Conservation (phyloP, 2,888 invertebrate species). For the Drosophila mettleri region DNA sequence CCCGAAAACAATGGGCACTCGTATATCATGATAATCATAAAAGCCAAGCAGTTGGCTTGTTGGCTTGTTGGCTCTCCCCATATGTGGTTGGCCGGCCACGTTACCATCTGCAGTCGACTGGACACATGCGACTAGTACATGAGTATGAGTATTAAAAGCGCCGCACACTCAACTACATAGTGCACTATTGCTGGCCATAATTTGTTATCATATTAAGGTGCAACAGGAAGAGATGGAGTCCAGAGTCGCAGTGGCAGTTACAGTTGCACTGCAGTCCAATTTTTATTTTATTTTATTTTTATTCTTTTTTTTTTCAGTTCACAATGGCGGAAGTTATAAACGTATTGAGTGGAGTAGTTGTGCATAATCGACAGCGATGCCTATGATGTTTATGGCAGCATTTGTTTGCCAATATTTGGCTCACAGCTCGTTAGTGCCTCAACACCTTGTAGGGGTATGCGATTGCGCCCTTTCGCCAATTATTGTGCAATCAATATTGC, state of each 20-base stretch:
- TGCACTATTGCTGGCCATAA: conserved; percentile 67
- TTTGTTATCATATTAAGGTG: conserved; percentile 82
- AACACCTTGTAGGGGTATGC: conserved; percentile 77
- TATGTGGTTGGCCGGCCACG: conserved; percentile 60
- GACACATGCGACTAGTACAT: conserved; percentile 46
- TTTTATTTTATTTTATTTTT: conserved; percentile 16
- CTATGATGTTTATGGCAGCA: conserved; percentile 58
- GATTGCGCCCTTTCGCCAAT: conserved; percentile 77
- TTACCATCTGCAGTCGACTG: conserved; percentile 36
- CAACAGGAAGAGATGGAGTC: conserved; percentile 57
- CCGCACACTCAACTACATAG: conserved; percentile 56
- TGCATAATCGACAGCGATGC: conserved; percentile 59
- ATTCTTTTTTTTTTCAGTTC: conserved; percentile 20
- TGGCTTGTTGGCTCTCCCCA: conserved; percentile 59
- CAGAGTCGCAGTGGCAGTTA: conserved; percentile 48
- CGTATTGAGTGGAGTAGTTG: conserved; percentile 50
- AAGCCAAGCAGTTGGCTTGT: conserved; percentile 65
- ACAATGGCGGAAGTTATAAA: conserved; percentile 73
- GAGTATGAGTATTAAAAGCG: conserved; percentile 61
- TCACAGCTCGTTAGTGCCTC: conserved; percentile 72
- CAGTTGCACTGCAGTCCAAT: conserved; percentile 29
- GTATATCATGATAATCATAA: conserved; percentile 82
- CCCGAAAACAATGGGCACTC: conserved; percentile 78
- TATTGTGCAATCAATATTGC: conserved; percentile 79
- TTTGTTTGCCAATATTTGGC: conserved; percentile 68